phyloP scores from a whole-genome alignment of 2,888 invertebrate species.

The Orthonychiurus folsomi region DNA sequence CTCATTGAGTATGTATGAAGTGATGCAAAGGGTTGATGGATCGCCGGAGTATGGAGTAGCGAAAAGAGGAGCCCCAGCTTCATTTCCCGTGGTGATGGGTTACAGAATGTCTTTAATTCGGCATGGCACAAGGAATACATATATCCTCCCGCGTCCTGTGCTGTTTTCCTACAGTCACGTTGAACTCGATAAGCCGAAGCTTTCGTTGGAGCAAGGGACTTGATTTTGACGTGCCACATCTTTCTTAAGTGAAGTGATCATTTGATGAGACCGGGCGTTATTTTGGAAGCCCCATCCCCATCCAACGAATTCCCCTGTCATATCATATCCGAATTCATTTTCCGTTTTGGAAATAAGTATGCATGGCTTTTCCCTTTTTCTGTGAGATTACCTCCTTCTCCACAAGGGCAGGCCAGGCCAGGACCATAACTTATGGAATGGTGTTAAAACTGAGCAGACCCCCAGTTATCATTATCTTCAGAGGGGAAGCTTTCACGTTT shows the following conservation, averaged over 20 bases:
- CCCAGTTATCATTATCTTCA: neutral
- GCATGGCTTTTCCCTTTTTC: slow-evolving; percentile 1
- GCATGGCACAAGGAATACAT: slow-evolving; percentile 8
- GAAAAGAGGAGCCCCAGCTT: slow-evolving; percentile 20
- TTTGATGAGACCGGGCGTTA: neutral
- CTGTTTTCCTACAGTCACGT: slow-evolving; percentile 20
- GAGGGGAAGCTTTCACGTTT: neutral
- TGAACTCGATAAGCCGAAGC: slow-evolving; percentile 7
- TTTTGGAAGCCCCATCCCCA: no score
- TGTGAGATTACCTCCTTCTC: neutral
- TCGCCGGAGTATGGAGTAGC: slow-evolving; percentile 32
- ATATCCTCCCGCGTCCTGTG: neutral
- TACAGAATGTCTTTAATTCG: slow-evolving; percentile 9
- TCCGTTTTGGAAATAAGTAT: neutral
- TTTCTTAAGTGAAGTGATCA: slow-evolving; percentile 1
- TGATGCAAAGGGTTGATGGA: slow-evolving; percentile 38
- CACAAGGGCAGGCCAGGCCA: no score
- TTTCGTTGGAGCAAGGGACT: neutral
- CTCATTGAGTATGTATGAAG: slow-evolving; percentile 40
- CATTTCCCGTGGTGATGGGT: slow-evolving; percentile 37
- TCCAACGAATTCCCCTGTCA: neutral
- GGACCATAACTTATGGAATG: neutral
- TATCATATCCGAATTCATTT: slow-evolving; percentile 1
- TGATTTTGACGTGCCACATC: no score
- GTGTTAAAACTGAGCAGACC: neutral